These are phyloP conservation scores for Druceiella hillmani DNA, from an alignment of 2,888 invertebrate species.

Conservation along the genomic window DNA sequence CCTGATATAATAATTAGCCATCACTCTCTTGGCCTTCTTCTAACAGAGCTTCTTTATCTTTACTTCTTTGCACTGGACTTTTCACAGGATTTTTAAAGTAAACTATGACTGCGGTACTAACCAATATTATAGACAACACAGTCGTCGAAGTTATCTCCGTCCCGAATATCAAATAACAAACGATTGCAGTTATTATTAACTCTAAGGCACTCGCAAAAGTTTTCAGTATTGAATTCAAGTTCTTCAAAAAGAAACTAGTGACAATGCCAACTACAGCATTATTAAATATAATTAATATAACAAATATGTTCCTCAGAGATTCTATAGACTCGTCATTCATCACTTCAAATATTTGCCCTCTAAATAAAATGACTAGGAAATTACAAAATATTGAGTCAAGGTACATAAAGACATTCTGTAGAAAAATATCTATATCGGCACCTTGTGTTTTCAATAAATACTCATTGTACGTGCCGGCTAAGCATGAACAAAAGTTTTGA, in stretches of 20 bases:
- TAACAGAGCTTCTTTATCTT: slow-evolving; percentile 34
- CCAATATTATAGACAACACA: slow-evolving; percentile 72
- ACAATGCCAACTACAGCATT: slow-evolving; percentile 90
- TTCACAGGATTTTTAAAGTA: slow-evolving; percentile 88
- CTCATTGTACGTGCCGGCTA: slow-evolving; percentile 95
- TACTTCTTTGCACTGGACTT: slow-evolving; percentile 34
- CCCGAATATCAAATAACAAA: slow-evolving; percentile 79
- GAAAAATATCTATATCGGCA: slow-evolving; percentile 78
- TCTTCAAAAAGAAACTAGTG: slow-evolving; percentile 89
- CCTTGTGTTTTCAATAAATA: slow-evolving; percentile 85
- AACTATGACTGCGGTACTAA: slow-evolving; percentile 76
- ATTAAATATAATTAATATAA: slow-evolving; percentile 78
- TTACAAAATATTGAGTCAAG: slow-evolving; percentile 92
- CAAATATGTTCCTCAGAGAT: slow-evolving; percentile 60
- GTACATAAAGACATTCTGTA: slow-evolving; percentile 96
- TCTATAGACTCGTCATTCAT: slow-evolving; percentile 52
- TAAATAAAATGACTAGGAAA: slow-evolving; percentile 59
- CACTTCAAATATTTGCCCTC: slow-evolving; percentile 59
- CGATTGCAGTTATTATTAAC: slow-evolving; percentile 81
- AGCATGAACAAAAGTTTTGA: slow-evolving; percentile 85
- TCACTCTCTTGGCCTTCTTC: no score
- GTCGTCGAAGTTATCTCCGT: slow-evolving; percentile 83
- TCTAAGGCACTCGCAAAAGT: slow-evolving; percentile 94
- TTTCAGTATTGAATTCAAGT: slow-evolving; percentile 90
- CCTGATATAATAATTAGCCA: no score